Evolutionary conservation across 1,140 invertebrate genomes (phyloP).

Genomic region (Metopolophium dirhodum): DNA sequence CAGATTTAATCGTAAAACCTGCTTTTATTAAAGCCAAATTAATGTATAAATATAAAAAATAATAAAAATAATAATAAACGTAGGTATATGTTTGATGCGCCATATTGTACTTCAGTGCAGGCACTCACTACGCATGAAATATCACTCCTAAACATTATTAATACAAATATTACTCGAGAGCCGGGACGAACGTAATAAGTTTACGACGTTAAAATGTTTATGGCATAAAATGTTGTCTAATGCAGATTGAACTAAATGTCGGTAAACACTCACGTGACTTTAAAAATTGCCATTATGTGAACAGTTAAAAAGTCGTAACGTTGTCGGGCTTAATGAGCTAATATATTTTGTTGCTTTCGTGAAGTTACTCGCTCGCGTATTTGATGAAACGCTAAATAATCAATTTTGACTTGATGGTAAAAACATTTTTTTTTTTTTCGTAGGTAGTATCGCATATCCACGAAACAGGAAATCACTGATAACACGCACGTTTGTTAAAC

Average conservation of each 20-base stretch:
- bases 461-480: not conserved
- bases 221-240: not conserved
- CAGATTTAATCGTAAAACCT: not conserved
- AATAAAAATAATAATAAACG: not conserved
- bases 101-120: not conserved
- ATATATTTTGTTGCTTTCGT: not conserved
- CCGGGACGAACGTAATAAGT: not conserved
- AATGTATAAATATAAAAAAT: slow-evolving; percentile 8
- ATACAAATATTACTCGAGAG: not conserved
- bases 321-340: not conserved
- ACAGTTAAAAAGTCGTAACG: not conserved
- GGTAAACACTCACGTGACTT: not conserved
- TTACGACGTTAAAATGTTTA: not conserved
- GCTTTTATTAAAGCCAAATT: not conserved
- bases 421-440: not conserved
- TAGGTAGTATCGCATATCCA: not conserved
- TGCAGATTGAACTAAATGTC: not conserved
- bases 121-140: not conserved
- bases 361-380: not conserved
- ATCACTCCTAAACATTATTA: not conserved
- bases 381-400: not conserved
- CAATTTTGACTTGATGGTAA: not conserved
- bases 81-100: not conserved
- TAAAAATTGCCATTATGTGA: not conserved
- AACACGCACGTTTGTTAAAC: slow-evolving; percentile 23